phyloP scores from a whole-genome alignment of 2,888 invertebrate genomes.

The Serripes groenlandicus region DNA sequence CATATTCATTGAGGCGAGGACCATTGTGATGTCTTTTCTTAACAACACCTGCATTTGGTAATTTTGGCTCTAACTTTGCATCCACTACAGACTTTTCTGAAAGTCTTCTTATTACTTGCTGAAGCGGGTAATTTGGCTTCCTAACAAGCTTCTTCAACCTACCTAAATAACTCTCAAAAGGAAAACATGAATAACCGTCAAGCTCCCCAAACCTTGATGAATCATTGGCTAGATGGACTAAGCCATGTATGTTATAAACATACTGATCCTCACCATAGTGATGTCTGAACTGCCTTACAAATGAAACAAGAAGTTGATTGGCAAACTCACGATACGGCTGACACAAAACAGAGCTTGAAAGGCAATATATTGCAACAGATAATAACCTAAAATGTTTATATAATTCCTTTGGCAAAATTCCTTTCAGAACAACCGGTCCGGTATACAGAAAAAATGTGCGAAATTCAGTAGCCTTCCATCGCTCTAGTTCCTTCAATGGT shows the following conservation, averaged over 20 bases:
- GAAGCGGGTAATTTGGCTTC: conserved; percentile 55
- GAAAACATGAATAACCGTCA: conserved; percentile 81
- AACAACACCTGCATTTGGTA: conserved; percentile 9
- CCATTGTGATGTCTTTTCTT: conserved; percentile 43
- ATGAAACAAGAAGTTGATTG: conserved; percentile 67
- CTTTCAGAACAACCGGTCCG: conserved; percentile 74
- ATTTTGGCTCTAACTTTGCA: not conserved
- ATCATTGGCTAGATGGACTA: conserved; percentile 84
- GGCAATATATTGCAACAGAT: conserved; percentile 65
- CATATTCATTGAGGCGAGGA: conserved; percentile 23
- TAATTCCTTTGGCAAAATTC: conserved; percentile 48
- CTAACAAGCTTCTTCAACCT: too few species aligned
- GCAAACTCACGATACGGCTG: conserved; percentile 64
- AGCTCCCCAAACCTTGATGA: conserved; percentile 80
- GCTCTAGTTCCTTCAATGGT: conserved; percentile 68
- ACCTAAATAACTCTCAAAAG: conserved; percentile 83
- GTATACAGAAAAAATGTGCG: conserved; percentile 76
- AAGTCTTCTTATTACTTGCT: conserved; percentile 59
- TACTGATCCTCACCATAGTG: conserved; percentile 82
- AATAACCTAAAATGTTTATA: conserved; percentile 58
- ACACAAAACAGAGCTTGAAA: conserved; percentile 68
- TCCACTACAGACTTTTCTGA: conserved; percentile 34
- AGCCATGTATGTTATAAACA: conserved; percentile 84
- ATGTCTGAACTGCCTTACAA: conserved; percentile 73
- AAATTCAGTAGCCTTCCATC: conserved; percentile 82